Percentiles rank a stretch among this genome's conserved stretches.
Evolutionary conservation across 2,888 invertebrate genomes (phyloP).

Genomic region (Agrochola lychnidis): DNA sequence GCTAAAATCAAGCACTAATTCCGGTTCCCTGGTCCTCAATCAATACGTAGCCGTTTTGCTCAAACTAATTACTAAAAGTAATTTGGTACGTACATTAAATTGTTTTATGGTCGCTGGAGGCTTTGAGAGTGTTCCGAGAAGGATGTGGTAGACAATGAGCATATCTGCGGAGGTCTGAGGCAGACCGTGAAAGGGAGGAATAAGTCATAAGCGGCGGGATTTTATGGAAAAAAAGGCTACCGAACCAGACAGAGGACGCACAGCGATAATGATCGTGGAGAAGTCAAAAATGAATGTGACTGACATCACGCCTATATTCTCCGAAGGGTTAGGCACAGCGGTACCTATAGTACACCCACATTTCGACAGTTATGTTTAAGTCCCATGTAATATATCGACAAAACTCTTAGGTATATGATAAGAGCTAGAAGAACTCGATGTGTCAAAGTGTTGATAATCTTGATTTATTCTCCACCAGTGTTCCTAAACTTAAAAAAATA

Average conservation of each 20-base stretch:
- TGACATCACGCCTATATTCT: too few relatives aligned
- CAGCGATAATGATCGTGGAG: neutral
- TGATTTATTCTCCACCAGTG: too few relatives aligned
- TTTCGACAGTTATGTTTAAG: too few relatives aligned
- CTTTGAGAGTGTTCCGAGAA: conserved; percentile 47
- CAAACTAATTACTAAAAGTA: conserved; percentile 31
- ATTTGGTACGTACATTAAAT: conserved; percentile 47
- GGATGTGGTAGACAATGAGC: conserved; percentile 57
- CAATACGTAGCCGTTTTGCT: conserved; percentile 5
- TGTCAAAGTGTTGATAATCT: too few relatives aligned
- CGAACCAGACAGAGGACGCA: too few relatives aligned
- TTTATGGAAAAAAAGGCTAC: neutral
- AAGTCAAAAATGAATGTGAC: too few relatives aligned
- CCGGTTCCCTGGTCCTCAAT: neutral
- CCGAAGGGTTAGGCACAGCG: too few relatives aligned
- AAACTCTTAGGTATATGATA: too few relatives aligned
- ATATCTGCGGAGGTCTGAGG: conserved; percentile 50
- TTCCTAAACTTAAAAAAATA: too few relatives aligned
- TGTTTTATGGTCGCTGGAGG: conserved; percentile 50
- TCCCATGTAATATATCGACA: too few relatives aligned
- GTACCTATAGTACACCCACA: too few relatives aligned
- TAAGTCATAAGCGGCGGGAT: conserved; percentile 22
- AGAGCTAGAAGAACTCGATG: too few relatives aligned
- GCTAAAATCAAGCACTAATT: neutral
- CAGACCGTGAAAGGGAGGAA: conserved; percentile 36